phyloP scores from a whole-genome alignment of 1,140 invertebrate genomes.

The Zaprionus taronus region DNA sequence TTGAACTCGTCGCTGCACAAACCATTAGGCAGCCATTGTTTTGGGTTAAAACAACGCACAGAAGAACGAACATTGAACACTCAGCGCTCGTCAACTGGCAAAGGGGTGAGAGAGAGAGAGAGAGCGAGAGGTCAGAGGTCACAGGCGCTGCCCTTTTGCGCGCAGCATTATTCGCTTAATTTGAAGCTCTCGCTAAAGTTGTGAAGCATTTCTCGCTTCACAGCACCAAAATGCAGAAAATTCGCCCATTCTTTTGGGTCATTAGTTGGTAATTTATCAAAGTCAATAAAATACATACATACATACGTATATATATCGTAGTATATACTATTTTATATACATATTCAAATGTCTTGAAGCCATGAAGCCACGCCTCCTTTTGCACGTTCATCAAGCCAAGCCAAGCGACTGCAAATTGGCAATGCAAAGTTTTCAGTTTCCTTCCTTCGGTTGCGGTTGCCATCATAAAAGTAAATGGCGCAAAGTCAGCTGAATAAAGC shows the following conservation, averaged over 20 bases:
- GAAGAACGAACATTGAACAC: neutral
- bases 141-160: neutral
- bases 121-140: neutral
- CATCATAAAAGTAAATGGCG: slow-evolving; percentile 65
- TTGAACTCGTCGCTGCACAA: slow-evolving; percentile 44
- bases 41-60: slow-evolving; percentile 31
- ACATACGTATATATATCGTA: neutral
- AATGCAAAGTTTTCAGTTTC: slow-evolving; percentile 62
- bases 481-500: slow-evolving; percentile 30
- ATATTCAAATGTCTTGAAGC: slow-evolving; percentile 25
- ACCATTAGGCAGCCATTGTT: slow-evolving; percentile 76
- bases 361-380: neutral
- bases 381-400: neutral
- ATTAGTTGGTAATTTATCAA: slow-evolving; percentile 82
- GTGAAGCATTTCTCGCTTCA: slow-evolving; percentile 48
- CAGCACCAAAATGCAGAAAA: slow-evolving; percentile 74
- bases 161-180: slow-evolving; percentile 31
- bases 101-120: fast-evolving
- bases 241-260: slow-evolving; percentile 71
- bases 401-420: slow-evolving; percentile 55
- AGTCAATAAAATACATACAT: slow-evolving; percentile 69
- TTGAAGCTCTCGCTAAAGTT: slow-evolving; percentile 47
- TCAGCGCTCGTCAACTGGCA: neutral
- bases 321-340: neutral
- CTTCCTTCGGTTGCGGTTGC: slow-evolving; percentile 45